Evolutionary conservation across 2,797 vertebrate genomes (phyloP).

Genomic region (Lutjanus campechanus): DNA sequence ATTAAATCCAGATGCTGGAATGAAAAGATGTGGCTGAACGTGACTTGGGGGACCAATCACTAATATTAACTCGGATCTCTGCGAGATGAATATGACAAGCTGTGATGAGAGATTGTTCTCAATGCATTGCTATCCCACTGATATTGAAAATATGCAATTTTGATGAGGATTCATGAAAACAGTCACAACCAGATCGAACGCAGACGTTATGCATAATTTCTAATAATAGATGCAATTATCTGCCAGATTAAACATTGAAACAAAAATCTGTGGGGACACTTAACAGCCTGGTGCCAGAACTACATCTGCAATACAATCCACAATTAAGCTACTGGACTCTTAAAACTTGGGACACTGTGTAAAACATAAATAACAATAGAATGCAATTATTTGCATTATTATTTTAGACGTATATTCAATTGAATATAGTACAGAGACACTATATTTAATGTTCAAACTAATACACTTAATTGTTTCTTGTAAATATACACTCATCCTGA

Average conservation of each 20-base stretch:
- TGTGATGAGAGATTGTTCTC: slow-evolving; percentile 35
- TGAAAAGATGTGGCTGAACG: slow-evolving; percentile 71
- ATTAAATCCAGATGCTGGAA: slow-evolving; percentile 84
- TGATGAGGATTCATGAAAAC: slow-evolving; percentile 54
- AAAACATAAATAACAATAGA: no score
- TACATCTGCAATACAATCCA: background rate
- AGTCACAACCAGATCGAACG: slow-evolving; percentile 22
- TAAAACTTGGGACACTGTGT: background rate
- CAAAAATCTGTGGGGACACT: slow-evolving; percentile 29
- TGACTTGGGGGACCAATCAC: slow-evolving; percentile 70
- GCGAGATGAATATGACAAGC: slow-evolving; percentile 61
- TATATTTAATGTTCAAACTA: no score
- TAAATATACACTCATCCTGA: no score
- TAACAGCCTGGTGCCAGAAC: background rate
- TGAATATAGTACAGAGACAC: no score
- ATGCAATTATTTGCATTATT: no score
- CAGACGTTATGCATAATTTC: slow-evolving; percentile 37
- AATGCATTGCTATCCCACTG: slow-evolving; percentile 2
- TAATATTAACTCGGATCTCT: slow-evolving; percentile 55
- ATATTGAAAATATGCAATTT: slow-evolving; percentile 50
- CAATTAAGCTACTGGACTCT: slow-evolving; percentile 11
- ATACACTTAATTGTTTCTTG: no score
- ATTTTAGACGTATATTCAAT: no score
- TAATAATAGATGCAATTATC: slow-evolving; percentile 66
- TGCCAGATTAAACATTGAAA: slow-evolving; percentile 55